Evolutionary conservation across 2,113 vertebrate genomes (phyloP), one percentile per base, ranked within the genome.

Genomic region (Geothlypis trichas): DNA sequence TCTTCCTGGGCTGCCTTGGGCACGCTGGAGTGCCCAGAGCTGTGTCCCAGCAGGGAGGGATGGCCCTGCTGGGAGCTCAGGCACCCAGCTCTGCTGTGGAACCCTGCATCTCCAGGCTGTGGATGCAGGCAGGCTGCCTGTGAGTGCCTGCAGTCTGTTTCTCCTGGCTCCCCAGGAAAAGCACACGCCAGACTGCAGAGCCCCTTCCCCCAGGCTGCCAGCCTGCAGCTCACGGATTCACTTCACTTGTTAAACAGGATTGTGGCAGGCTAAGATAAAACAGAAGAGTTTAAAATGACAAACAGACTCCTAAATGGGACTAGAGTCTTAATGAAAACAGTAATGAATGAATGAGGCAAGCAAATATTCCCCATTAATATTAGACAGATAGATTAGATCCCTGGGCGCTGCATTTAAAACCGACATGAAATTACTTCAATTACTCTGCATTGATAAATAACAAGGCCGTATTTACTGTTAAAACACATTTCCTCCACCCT

Each of bases 321-420:
- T 95, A 79, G 95, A 97, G 87, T 78, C 95, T 97, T 98, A 98
- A 98, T 98, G 97, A 98, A 98, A 98, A 95, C 96, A 90, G 94
- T 96, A 97, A 97, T 97, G 97, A 98, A 97, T 97, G 96, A 97
- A 97, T 84, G 93, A 96, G 90, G 93, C 81, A 87, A 86, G 76
- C 89, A 94, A 97, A 97, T 96, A 95, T 97, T 96, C 97, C 90
- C 96, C 96, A 97, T 96, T 98, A 98, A 97, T 97, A 98, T 97
- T 68, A 86, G 95, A 91, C 95, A 96, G 95, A 97, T 96, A 97
- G 96, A 97, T 97, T 96, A 98, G 96, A 96, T 97, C 92, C 95
- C 93, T 80, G 95, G 97, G 94, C 90, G 15, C 92, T 93, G 93
- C 92, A 37, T 93, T 96, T 97, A 95, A 78, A 97, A 96, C 77